Percentiles rank a stretch among this genome's conserved stretches.
phyloP scores from a whole-genome alignment of 2,888 invertebrate genomes.

The Amphimallon solstitiale region DNA sequence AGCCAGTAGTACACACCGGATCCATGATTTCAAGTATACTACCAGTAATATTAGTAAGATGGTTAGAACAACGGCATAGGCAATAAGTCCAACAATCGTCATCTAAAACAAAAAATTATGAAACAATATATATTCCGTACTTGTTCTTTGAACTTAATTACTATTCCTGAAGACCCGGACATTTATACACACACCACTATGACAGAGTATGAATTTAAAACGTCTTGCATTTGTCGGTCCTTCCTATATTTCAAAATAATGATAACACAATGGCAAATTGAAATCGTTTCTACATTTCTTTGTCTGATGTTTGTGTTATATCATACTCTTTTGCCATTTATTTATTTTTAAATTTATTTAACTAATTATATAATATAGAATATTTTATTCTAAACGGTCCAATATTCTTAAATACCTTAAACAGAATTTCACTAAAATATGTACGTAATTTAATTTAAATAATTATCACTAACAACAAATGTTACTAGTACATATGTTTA shows the following conservation, averaged over 20 bases:
- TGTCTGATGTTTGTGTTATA: neutral
- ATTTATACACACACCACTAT: slow-evolving; percentile 12
- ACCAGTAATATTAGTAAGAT: slow-evolving; percentile 14
- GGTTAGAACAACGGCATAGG: slow-evolving; percentile 12
- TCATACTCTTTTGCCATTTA: neutral
- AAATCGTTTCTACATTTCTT: slow-evolving; percentile 3
- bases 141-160: slow-evolving; percentile 17
- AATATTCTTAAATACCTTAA: too few species aligned
- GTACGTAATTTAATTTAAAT: too few species aligned
- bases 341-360: too few species aligned
- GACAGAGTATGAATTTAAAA: slow-evolving; percentile 23
- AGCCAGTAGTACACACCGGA: slow-evolving; percentile 27
- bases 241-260: slow-evolving; percentile 28
- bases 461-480: too few species aligned
- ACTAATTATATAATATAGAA: too few species aligned
- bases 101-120: slow-evolving; percentile 24
- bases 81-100: neutral
- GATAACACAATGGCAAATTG: slow-evolving; percentile 15
- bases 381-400: too few species aligned
- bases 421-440: too few species aligned
- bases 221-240: neutral
- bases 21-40: slow-evolving; percentile 36
- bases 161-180: slow-evolving; percentile 27
- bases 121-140: slow-evolving; percentile 22
- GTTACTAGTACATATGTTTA: too few species aligned